phyloP scores from a whole-genome alignment of 2,797 vertebrate species.

The Microtus agrestis region DNA sequence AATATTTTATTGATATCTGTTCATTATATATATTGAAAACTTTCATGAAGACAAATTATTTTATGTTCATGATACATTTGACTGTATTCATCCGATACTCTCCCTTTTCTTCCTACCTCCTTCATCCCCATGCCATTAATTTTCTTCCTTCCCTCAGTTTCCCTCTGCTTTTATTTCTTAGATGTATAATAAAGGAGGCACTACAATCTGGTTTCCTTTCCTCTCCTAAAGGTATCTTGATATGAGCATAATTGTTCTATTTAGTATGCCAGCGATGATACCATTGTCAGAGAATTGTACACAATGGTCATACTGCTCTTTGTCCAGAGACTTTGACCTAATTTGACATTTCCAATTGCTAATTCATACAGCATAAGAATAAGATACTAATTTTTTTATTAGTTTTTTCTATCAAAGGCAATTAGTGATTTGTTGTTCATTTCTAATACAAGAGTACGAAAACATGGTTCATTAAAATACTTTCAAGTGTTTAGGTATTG shows the following conservation, averaged over 20 bases:
- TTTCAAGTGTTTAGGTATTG: constrained; percentile 63
- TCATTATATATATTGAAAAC: neutral
- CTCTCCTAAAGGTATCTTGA: neutral
- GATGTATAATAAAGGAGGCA: neutral
- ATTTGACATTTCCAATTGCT: constrained; percentile 81
- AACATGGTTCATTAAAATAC: constrained; percentile 63
- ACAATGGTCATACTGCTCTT: neutral
- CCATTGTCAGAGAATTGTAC: neutral
- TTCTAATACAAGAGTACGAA: neutral
- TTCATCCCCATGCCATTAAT: neutral
- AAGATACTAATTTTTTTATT: constrained; percentile 70
- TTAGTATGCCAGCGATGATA: neutral
- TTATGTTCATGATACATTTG: neutral
- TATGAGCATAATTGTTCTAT: neutral
- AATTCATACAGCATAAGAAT: constrained; percentile 69
- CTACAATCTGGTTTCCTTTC: neutral
- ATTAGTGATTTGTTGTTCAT: constrained; percentile 57
- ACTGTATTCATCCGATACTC: neutral
- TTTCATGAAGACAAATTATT: neutral
- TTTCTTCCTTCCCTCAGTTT: neutral
- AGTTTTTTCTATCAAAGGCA: constrained; percentile 75
- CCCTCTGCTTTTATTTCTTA: neutral
- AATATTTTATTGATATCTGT: neutral
- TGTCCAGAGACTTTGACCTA: neutral
- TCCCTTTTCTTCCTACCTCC: no score